These are phyloP conservation scores for Uropsilus gracilis DNA, from an alignment of 2,113 vertebrate genomes.

Conservation along the genomic window DNA sequence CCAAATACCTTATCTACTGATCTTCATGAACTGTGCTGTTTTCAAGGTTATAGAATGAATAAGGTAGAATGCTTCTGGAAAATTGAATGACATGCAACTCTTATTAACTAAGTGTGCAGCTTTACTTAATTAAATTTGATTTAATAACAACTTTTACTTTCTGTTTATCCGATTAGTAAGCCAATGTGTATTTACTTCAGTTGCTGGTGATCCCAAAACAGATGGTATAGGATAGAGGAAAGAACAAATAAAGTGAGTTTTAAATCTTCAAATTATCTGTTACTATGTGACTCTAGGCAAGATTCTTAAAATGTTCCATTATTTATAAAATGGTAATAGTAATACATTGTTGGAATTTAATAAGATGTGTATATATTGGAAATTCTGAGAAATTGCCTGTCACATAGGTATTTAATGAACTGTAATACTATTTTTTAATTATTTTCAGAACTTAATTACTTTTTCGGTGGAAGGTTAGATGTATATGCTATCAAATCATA, in stretches of 20 bases:
- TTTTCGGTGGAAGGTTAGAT: conserved; percentile 15
- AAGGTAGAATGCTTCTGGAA: conserved; percentile 47
- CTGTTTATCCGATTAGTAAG: background rate
- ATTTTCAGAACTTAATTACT: background rate
- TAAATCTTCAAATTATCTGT: background rate
- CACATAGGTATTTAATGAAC: background rate
- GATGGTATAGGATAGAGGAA: background rate
- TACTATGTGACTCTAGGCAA: background rate
- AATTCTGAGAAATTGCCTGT: background rate
- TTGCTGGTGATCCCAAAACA: conserved; percentile 6
- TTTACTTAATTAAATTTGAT: conserved; percentile 13
- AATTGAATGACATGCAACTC: background rate
- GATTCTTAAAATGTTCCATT: background rate
- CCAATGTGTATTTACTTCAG: background rate
- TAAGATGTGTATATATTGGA: background rate
- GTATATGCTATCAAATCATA: too few relatives aligned
- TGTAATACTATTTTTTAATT: background rate
- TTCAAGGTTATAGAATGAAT: conserved; percentile 23
- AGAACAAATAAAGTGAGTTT: background rate
- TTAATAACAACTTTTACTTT: conserved; percentile 3
- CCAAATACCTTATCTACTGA: background rate
- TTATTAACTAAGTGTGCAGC: background rate
- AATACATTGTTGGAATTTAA: background rate
- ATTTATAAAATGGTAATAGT: background rate
- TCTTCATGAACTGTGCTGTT: background rate